Base-by-base conservation (phyloP, 2,888 invertebrate genomes). In the Eurois occulta region DNA sequence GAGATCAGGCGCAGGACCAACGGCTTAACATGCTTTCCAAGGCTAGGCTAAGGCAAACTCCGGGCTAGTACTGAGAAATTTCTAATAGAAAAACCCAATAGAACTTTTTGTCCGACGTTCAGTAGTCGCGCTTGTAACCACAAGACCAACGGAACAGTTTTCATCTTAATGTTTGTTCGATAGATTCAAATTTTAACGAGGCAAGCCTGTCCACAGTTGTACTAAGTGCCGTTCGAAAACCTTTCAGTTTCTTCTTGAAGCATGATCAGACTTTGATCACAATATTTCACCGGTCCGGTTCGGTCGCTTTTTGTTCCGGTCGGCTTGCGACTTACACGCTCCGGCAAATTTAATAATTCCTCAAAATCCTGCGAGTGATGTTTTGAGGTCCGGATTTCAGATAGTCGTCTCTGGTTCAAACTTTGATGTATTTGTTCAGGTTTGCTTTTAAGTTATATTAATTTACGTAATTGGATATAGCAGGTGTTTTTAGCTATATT, bases 321-420 rank as follows among this genome's bases (percentile, higher is more conserved):
- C 82, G 86, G 90, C 88, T 91, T 90, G 89, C 89, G 90, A 89
- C 89, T 88, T 77, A 89, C 82, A 90, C 91, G 92, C 92, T 91
- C 79, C 87, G 80, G 76, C 82, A 89, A 91, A 90, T 92, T 92
- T 92, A 90, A 93, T 93, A 93, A 93, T 92, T 92, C 87, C 88
- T 86, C 90, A 90, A 91, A 91, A 91, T 89, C 89, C 91, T 92
- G 92, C 89, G 89, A 92, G 91, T 92, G 92, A 93, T 93, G 90
- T 91, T 92, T 91, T 81, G 87, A 88, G 88, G 90, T 91, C 90
- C 79, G 80, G 86, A 88, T 88, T 90, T 88, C 84, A 88, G 90
- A 90, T 87, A 86, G 84, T 86, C 84, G 71, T 77, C 80, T 72
- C 78, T 60, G 35, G 60, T 71, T 84, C 74, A 82, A 90, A 90